phyloP scores from a whole-genome alignment of 2,888 invertebrate genomes.

The Pseudanteris insignis region DNA sequence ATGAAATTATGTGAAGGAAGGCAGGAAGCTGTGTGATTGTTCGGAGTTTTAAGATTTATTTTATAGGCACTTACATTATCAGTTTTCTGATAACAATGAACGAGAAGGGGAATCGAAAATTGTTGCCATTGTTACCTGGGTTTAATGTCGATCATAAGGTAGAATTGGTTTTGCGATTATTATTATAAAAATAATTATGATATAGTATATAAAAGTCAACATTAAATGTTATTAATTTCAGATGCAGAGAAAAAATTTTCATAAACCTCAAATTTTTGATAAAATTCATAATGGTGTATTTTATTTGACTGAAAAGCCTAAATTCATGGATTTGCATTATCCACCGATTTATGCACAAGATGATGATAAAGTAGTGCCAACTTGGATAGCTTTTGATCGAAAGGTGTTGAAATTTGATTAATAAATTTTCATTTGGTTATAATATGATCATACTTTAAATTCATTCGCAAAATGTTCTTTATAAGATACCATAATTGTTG shows the following conservation, averaged over 20 bases:
- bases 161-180: conserved; percentile 60
- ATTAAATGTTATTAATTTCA: conserved; percentile 53
- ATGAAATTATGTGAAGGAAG: too few species aligned
- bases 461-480: too few species aligned
- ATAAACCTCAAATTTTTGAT: conserved; percentile 73
- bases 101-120: conserved; percentile 6
- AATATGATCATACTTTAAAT: too few species aligned
- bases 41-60: too few species aligned
- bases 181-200: conserved; percentile 1
- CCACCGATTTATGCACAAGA: conserved; percentile 81
- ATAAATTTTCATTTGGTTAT: too few species aligned
- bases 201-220: conserved; percentile 4
- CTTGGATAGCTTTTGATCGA: conserved; percentile 90
- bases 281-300: conserved; percentile 70
- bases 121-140: conserved; percentile 78
- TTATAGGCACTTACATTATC: too few species aligned
- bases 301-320: conserved; percentile 72
- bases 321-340: conserved; percentile 71
- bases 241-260: conserved; percentile 74
- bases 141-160: conserved; percentile 75
- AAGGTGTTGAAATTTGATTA: too few species aligned
- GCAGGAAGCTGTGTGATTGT: too few species aligned
- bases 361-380: conserved; percentile 78
- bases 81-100: conserved; percentile 10
- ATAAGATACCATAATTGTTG: neutral